Conservation (phyloP, 2,113 vertebrate species). For the Phyllostomus hastatus region DNA sequence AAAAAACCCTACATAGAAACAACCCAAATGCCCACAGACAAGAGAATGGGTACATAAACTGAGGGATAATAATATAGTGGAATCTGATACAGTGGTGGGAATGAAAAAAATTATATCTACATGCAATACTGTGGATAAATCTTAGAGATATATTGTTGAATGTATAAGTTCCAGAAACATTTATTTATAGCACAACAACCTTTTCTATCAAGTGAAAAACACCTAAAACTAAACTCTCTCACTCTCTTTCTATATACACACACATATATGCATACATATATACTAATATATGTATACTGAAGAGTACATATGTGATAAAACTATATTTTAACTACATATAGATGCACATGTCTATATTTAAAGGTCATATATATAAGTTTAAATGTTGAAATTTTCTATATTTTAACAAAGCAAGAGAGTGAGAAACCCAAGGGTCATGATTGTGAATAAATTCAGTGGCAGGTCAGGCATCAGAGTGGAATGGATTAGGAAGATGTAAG, state of each 20-base stretch:
- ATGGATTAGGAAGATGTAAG: background rate
- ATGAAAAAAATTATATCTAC: background rate
- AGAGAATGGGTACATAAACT: background rate
- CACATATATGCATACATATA: fast-evolving
- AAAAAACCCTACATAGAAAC: background rate
- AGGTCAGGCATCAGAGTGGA: background rate
- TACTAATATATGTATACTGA: background rate
- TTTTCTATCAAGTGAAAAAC: background rate
- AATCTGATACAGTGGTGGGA: background rate
- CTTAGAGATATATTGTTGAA: background rate
- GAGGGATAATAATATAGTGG: too few species aligned
- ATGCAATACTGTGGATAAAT: too few species aligned
- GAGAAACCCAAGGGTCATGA: background rate
- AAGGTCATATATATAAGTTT: background rate
- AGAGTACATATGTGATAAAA: background rate
- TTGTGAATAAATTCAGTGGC: background rate
- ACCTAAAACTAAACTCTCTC: background rate
- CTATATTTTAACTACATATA: background rate
- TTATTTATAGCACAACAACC: background rate
- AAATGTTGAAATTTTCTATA: background rate
- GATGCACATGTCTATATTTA: background rate
- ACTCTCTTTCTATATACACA: background rate
- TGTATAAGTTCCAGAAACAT: background rate
- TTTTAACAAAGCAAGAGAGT: background rate
- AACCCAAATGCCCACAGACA: background rate